These are phyloP conservation scores for Lycaena phlaeas DNA, from an alignment of 2,888 invertebrate genomes.

Conservation along the genomic window DNA sequence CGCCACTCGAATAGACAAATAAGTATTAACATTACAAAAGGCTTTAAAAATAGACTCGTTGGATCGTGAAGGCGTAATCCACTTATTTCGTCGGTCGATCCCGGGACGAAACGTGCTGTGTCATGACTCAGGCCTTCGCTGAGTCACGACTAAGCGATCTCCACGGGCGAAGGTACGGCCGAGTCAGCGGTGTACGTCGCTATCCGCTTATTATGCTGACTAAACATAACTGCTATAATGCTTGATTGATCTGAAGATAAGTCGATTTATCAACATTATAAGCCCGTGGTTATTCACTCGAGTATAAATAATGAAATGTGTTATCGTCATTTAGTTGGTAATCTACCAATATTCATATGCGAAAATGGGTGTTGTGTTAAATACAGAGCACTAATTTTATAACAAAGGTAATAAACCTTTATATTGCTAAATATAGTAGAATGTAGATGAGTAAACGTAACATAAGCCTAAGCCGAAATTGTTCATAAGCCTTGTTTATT, in stretches of 20 bases:
- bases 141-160: conserved; percentile 46
- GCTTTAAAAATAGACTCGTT: conserved; percentile 51
- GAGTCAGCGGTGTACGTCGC: conserved; percentile 38
- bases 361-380: too few relatives aligned
- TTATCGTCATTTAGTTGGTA: too few relatives aligned
- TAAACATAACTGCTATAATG: conserved; percentile 33
- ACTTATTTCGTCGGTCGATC: conserved; percentile 60
- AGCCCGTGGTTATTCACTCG: too few relatives aligned
- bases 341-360: too few relatives aligned
- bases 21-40: conserved; percentile 39
- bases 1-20: conserved; percentile 7
- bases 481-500: too few relatives aligned
- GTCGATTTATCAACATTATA: conserved; percentile 10
- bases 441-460: too few relatives aligned
- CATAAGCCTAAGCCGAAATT: too few relatives aligned
- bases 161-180: conserved; percentile 26
- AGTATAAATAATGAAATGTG: too few relatives aligned
- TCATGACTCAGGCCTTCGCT: conserved; percentile 50
- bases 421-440: too few relatives aligned
- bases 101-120: conserved; percentile 41
- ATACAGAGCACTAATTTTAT: too few relatives aligned
- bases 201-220: conserved; percentile 23
- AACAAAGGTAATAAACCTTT: too few relatives aligned
- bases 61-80: conserved; percentile 57
- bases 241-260: too few relatives aligned